phyloP scores from a whole-genome alignment of 2,888 invertebrate genomes.

The Hirtodrosophila duncani region DNA sequence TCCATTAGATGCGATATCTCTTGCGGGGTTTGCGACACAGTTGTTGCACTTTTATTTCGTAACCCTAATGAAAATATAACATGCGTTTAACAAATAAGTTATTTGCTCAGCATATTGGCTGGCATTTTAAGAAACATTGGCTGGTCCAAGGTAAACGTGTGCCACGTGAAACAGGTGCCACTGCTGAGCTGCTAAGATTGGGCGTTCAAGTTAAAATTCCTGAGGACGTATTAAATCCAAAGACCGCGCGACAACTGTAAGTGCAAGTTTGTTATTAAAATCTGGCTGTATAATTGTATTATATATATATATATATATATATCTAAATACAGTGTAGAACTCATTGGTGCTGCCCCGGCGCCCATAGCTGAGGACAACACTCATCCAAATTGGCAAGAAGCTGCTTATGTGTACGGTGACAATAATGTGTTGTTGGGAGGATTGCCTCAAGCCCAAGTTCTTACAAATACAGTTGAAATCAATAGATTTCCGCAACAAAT shows the following conservation, averaged over 20 bases:
- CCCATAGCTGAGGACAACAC: conserved; percentile 80
- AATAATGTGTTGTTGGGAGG: conserved; percentile 85
- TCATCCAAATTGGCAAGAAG: conserved; percentile 84
- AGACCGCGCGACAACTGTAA: conserved; percentile 61
- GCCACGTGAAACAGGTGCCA: conserved; percentile 80
- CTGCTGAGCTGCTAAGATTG: conserved; percentile 79
- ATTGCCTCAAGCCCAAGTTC: conserved; percentile 86
- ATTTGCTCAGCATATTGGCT: conserved; percentile 84
- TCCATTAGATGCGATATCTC: too few relatives aligned
- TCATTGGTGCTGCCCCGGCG: conserved; percentile 27
- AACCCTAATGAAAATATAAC: too few relatives aligned
- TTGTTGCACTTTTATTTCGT: too few relatives aligned
- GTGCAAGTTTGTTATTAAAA: too few relatives aligned
- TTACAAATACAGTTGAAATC: conserved; percentile 87
- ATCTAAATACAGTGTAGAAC: conserved; percentile 31
- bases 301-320: background rate
- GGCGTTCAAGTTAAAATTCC: conserved; percentile 83
- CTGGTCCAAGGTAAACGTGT: conserved; percentile 82
- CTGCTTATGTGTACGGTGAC: conserved; percentile 81
- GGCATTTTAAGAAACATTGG: conserved; percentile 87
- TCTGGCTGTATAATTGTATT: background rate
- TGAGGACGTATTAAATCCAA: conserved; percentile 80
- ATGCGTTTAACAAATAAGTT: conserved; percentile 85
- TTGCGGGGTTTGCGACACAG: too few relatives aligned
- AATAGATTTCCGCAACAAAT: conserved; percentile 82